Conservation (phyloP, 2,113 vertebrate genomes). For the Lagenorhynchus albirostris region DNA sequence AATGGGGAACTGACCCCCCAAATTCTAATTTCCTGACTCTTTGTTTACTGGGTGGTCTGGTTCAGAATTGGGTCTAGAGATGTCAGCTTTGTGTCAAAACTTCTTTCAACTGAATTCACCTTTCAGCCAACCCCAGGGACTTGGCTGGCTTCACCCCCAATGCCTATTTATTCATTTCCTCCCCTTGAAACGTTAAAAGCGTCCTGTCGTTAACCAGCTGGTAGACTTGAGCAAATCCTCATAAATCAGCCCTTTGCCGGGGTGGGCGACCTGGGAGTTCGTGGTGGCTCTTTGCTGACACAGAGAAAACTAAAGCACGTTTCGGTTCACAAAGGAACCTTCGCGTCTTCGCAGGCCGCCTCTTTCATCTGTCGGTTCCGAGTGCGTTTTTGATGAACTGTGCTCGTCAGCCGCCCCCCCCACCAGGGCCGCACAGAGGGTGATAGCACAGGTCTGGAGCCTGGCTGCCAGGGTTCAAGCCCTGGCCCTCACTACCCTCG, state of each 20-base stretch:
- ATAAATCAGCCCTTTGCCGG: constrained; percentile 70
- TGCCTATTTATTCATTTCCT: constrained; percentile 36
- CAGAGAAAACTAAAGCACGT: constrained; percentile 42
- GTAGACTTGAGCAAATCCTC: constrained; percentile 67
- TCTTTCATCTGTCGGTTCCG: constrained; percentile 34
- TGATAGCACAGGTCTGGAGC: not conserved
- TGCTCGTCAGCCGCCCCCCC: constrained; percentile 16
- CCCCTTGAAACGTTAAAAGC: constrained; percentile 61
- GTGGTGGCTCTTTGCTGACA: constrained; percentile 55
- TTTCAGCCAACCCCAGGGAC: not conserved
- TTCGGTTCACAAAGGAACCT: constrained; percentile 48
- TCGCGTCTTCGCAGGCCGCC: constrained; percentile 17
- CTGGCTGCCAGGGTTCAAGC: constrained; percentile 58
- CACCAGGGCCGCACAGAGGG: constrained; percentile 44
- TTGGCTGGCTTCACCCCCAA: not conserved
- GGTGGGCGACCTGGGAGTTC: constrained; percentile 60
- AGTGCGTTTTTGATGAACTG: constrained; percentile 60
- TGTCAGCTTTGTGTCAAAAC: not conserved
- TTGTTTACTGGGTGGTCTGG: not conserved
- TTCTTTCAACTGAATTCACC: not conserved
- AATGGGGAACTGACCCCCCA: not conserved
- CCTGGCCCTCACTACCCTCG: not conserved
- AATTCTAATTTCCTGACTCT: not conserved
- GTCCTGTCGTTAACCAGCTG: constrained; percentile 75
- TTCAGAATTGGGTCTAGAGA: not conserved